Conservation (phyloP, 2,113 vertebrate species). For the Hyla sarda region DNA sequence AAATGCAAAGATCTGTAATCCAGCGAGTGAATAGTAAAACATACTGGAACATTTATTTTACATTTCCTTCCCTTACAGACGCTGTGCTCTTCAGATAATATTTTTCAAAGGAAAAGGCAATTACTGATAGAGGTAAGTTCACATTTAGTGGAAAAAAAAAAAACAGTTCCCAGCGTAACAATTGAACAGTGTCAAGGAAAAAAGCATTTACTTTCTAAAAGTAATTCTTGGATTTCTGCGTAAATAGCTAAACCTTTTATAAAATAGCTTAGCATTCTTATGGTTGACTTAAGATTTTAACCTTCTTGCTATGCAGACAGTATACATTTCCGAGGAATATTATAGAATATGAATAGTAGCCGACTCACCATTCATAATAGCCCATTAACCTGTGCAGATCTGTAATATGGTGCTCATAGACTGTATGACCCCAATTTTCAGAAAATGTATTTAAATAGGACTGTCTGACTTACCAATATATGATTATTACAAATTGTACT, state of each 20-base stretch:
- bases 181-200: background rate
- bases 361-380: no score
- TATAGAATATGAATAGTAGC: no score
- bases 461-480: no score
- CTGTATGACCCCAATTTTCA: no score
- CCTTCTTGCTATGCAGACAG: no score
- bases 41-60: constrained; percentile 28
- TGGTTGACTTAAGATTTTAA: background rate
- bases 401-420: no score
- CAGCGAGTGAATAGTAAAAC: background rate
- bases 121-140: constrained; percentile 15
- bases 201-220: background rate
- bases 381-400: no score
- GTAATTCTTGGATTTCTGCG: background rate
- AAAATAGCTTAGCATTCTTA: background rate
- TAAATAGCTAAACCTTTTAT: background rate
- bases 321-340: no score
- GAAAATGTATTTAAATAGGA: no score
- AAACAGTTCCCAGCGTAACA: background rate
- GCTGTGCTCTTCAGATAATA: constrained; percentile 26
- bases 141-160: background rate
- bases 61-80: constrained; percentile 36
- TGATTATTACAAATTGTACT: no score
- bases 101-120: constrained; percentile 40
- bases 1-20: background rate